A percentile compares a stretch with the other conserved stretches of the same genome.
Conservation (phyloP, 1,140 invertebrate species). For the Triops longicaudatus region DNA sequence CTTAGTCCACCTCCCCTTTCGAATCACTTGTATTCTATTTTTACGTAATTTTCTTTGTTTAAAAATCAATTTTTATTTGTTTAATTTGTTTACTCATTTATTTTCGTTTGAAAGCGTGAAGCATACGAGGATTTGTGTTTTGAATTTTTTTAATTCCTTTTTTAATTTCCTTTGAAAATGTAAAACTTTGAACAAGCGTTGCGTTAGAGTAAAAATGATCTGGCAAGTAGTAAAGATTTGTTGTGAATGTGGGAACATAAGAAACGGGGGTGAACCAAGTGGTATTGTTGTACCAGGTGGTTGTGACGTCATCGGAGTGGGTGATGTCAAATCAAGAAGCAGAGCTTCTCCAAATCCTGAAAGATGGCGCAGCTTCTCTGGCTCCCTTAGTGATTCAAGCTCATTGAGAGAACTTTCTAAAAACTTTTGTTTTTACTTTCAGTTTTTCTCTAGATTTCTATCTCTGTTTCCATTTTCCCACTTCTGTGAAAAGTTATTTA, state of each 20-base stretch:
- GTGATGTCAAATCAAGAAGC: constrained; percentile 72
- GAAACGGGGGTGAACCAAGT: neutral
- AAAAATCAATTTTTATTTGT: neutral
- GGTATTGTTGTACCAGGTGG: constrained; percentile 22
- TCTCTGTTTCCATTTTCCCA: neutral
- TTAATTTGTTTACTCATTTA: no score
- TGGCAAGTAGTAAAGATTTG: no score
- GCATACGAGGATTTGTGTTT: no score
- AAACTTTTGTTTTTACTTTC: neutral
- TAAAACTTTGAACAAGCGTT: no score
- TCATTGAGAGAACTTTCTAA: neutral
- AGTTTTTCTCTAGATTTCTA: neutral
- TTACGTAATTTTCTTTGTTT: neutral
- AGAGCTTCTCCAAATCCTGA: constrained; percentile 60
- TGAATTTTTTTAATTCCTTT: no score
- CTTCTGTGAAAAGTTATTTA: neutral
- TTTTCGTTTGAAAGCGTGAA: no score
- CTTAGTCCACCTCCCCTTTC: neutral
- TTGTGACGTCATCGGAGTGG: constrained; percentile 46
- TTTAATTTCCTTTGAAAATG: no score
- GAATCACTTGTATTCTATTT: neutral
- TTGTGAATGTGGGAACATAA: no score
- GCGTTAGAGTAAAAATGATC: neutral
- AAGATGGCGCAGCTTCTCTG: constrained; percentile 34
- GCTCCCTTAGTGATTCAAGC: neutral